These are phyloP conservation scores for Apotomis turbidana DNA, from an alignment of 2,888 invertebrate species.

Conservation along the genomic window DNA sequence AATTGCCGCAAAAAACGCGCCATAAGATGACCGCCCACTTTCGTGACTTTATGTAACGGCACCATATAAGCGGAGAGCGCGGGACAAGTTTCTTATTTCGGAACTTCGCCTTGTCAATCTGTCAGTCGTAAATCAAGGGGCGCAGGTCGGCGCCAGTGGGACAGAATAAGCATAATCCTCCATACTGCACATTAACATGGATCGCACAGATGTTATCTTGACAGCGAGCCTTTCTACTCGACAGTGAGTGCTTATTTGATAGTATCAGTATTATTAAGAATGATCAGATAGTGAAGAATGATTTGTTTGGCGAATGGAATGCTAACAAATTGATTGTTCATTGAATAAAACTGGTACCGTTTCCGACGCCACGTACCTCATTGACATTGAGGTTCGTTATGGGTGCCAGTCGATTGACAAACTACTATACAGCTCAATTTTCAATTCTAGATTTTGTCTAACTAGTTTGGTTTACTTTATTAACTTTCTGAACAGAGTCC, in stretches of 20 bases:
- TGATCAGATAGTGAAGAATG: constrained; percentile 27
- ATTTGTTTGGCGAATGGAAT: constrained; percentile 36
- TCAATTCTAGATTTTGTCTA: too few relatives aligned
- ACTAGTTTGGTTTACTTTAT: too few relatives aligned
- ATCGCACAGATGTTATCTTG: constrained; percentile 50
- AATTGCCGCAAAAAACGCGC: constrained; percentile 58
- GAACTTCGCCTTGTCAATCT: constrained; percentile 44
- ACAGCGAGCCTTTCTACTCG: constrained; percentile 34
- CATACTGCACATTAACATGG: constrained; percentile 46
- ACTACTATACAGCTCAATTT: background rate
- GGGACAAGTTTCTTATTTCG: constrained; percentile 57
- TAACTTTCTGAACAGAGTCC: too few relatives aligned
- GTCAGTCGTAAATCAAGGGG: constrained; percentile 57
- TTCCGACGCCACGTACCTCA: background rate
- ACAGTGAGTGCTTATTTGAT: constrained; percentile 37
- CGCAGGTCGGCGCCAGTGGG: constrained; percentile 52
- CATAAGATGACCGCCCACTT: constrained; percentile 57
- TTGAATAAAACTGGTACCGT: background rate
- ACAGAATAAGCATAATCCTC: constrained; percentile 54
- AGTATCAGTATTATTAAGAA: constrained; percentile 34
- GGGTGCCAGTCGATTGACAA: background rate
- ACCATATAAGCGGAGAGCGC: constrained; percentile 64
- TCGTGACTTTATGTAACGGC: constrained; percentile 61
- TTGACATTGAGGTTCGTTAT: background rate
- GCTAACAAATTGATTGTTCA: constrained; percentile 33